These are phyloP conservation scores for Falco concolor DNA, from an alignment of 2,797 vertebrate genomes.

Conservation along the genomic window DNA sequence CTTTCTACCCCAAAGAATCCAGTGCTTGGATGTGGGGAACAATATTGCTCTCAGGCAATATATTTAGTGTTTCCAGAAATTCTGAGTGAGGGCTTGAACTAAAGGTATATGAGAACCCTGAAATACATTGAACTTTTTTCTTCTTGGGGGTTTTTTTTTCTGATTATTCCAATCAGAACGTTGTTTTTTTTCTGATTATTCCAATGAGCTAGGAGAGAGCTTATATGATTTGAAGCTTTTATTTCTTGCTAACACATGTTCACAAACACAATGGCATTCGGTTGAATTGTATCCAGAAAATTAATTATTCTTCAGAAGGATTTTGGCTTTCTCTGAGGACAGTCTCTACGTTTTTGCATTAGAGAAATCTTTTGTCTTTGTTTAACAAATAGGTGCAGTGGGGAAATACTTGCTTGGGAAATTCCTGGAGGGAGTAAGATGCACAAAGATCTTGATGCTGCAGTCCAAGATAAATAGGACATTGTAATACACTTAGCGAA, in stretches of 20 bases:
- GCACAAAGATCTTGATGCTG: constrained; percentile 13
- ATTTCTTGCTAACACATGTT: constrained; percentile 22
- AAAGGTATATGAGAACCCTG: neutral
- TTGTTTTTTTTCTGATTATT: neutral
- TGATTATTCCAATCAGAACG: neutral
- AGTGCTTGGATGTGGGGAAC: neutral
- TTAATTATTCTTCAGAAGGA: constrained; percentile 43
- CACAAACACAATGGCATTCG: neutral
- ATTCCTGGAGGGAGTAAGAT: constrained; percentile 23
- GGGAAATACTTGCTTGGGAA: constrained; percentile 38
- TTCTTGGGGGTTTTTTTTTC: no score
- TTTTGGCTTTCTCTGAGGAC: constrained; percentile 22
- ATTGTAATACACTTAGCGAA: constrained; percentile 17
- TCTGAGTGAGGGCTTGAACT: neutral
- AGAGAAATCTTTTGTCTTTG: constrained; percentile 21
- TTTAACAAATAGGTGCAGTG: constrained; percentile 28
- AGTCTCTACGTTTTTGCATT: neutral
- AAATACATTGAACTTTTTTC: neutral
- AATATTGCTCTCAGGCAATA: neutral
- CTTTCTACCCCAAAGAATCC: neutral
- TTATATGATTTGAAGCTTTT: neutral
- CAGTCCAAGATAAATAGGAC: constrained; percentile 41
- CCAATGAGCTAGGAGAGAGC: neutral
- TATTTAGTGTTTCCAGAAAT: neutral
- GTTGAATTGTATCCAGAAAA: constrained; percentile 36